Conservation (phyloP, 2,797 vertebrate species). For the Peromyscus nudipes region DNA sequence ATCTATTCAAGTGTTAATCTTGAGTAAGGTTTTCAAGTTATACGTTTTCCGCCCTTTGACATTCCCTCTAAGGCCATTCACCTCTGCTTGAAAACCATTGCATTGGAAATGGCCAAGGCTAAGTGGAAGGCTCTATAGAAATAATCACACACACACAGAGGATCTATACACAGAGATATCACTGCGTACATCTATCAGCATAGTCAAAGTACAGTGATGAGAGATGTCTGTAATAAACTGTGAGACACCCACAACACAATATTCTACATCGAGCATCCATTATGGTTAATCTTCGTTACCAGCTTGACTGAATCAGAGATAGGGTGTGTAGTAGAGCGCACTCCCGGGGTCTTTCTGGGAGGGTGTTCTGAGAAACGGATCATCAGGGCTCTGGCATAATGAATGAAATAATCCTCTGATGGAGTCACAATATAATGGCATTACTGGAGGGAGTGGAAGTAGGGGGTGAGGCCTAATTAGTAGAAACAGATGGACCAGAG, state of each 20-base stretch:
- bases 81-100: neutral
- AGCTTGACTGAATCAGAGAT: neutral
- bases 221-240: neutral
- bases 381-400: neutral
- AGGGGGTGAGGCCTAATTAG: neutral
- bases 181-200: no score
- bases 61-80: neutral
- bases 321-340: no score
- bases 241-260: neutral
- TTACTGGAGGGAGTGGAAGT: neutral
- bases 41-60: neutral
- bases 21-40: neutral
- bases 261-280: neutral
- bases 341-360: neutral
- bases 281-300: neutral
- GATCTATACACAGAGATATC: neutral
- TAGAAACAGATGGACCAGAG: neutral
- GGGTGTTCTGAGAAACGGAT: no score
- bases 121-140: neutral
- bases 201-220: neutral
- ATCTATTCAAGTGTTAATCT: neutral
- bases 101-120: neutral
- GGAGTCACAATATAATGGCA: neutral
- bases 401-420: neutral
- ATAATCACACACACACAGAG: neutral